phyloP scores from a whole-genome alignment of 2,888 invertebrate species.

The Thereva nobilitata region DNA sequence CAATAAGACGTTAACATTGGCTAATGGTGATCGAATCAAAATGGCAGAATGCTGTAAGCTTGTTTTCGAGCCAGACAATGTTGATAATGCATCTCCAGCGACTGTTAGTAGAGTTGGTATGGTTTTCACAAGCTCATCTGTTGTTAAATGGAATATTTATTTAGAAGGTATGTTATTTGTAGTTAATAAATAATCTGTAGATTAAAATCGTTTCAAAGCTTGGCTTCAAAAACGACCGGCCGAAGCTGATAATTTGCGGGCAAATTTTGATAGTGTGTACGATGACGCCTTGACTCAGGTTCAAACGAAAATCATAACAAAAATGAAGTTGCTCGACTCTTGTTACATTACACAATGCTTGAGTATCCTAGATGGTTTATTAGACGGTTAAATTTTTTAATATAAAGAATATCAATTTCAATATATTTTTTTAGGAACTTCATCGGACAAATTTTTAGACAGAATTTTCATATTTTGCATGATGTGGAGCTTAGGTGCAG shows the following conservation, averaged over 20 bases:
- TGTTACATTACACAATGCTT: conserved; percentile 80
- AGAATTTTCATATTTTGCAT: conserved; percentile 76
- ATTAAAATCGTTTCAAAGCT: conserved; percentile 55
- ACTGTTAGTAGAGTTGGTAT: conserved; percentile 90
- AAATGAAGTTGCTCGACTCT: conserved; percentile 84
- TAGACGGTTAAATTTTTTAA: conserved; percentile 55
- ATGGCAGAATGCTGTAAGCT: conserved; percentile 88
- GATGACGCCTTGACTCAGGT: conserved; percentile 72
- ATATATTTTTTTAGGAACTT: conserved; percentile 41
- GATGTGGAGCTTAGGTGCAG: conserved; percentile 89
- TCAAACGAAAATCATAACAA: conserved; percentile 69
- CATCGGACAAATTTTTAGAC: conserved; percentile 70
- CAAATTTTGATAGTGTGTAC: conserved; percentile 73
- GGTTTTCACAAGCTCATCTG: conserved; percentile 87
- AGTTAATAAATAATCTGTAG: neutral
- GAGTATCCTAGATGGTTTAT: conserved; percentile 75
- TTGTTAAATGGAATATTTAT: conserved; percentile 79
- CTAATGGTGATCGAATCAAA: conserved; percentile 87
- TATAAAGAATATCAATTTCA: neutral
- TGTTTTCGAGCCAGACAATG: conserved; percentile 87
- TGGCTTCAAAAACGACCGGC: conserved; percentile 68
- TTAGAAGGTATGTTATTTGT: conserved; percentile 63
- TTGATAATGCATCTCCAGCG: conserved; percentile 90
- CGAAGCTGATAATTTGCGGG: conserved; percentile 67
- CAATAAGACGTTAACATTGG: conserved; percentile 86